Base-by-base conservation (phyloP, 2,888 invertebrate genomes). In the Eupithecia insigniata region DNA sequence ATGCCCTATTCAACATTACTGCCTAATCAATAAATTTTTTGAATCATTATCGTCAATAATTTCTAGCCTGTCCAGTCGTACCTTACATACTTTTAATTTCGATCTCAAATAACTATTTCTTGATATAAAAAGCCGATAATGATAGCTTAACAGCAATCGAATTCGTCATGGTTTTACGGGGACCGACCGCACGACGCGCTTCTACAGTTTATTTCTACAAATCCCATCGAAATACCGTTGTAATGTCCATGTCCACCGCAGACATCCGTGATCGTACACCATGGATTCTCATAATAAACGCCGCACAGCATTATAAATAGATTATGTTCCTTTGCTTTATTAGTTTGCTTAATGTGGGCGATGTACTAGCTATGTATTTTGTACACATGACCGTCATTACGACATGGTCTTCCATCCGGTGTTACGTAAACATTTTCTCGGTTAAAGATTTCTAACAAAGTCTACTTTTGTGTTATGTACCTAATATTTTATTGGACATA, bases 231-330 rank as follows among this genome's bases (percentile, higher is more conserved):
- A 46, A 67, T 76, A 74, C 74, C 78, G 77, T 71, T 55, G 55
- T 55, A 75, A 73, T 76, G 69, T 67, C 69, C 28, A 69, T 46
- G 26, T 26, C 67, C 62, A 66, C 76, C 75, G 65, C 78, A 77
- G 68, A 73, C 74, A 68, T 76, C 76, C 74, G 79, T 73, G 70
- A 68, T 12, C 51, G 62, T 30, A 70, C 73, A 51, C 51, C 55
- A 55, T 55, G 65, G 67, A 32, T 66, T 72, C 68, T 72, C 72
- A 71, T 67, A 66, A 73, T 67, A 70, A 71, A 70, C 60, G 36
- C 34, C 22, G 67, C 61, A 34, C 70, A 67, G 58, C 73, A 75
- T 75, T 76, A 76, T 76, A 77, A 77, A 77, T 79, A 79, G 76
- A 78, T 76, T 76, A 73, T 72, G 67, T 73, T 71, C 62, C 71